Conservation (phyloP, 2,888 invertebrate species). For the Drosophila buzzatii region DNA sequence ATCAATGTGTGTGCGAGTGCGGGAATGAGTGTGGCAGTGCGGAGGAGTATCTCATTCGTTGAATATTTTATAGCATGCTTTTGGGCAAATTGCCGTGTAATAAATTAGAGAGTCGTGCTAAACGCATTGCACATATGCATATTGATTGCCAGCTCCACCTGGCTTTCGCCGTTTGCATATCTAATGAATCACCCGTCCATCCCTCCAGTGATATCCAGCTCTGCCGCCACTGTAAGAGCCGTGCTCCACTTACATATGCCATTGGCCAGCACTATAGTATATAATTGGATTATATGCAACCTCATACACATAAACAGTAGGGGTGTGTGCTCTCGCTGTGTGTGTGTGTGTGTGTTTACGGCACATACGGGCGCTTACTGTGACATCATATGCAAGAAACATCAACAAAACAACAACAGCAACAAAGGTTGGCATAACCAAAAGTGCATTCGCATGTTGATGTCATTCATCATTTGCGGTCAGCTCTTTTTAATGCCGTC, state of each 20-base stretch:
- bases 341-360: neutral
- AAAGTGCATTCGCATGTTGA: constrained; percentile 52
- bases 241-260: constrained; percentile 43
- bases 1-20: constrained; percentile 3
- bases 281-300: constrained; percentile 53
- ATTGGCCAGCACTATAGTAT: constrained; percentile 36
- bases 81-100: constrained; percentile 69
- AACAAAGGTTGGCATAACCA: constrained; percentile 10
- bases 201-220: neutral
- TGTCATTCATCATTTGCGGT: constrained; percentile 27
- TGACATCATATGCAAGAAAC: constrained; percentile 33
- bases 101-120: constrained; percentile 58
- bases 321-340: neutral
- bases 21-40: neutral
- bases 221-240: constrained; percentile 4
- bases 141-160: constrained; percentile 50
- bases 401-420: neutral
- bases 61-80: constrained; percentile 76
- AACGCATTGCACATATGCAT: constrained; percentile 50
- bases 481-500: constrained; percentile 17
- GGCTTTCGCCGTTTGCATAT: constrained; percentile 40
- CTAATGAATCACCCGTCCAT: constrained; percentile 29
- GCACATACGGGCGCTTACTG: constrained; percentile 5
- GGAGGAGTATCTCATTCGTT: constrained; percentile 34
- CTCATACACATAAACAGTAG: constrained; percentile 3